A percentile compares a stretch with the other conserved stretches of the same genome.
phyloP scores from a whole-genome alignment of 2,797 vertebrate species.

The Myiothlypis chrysogaster region DNA sequence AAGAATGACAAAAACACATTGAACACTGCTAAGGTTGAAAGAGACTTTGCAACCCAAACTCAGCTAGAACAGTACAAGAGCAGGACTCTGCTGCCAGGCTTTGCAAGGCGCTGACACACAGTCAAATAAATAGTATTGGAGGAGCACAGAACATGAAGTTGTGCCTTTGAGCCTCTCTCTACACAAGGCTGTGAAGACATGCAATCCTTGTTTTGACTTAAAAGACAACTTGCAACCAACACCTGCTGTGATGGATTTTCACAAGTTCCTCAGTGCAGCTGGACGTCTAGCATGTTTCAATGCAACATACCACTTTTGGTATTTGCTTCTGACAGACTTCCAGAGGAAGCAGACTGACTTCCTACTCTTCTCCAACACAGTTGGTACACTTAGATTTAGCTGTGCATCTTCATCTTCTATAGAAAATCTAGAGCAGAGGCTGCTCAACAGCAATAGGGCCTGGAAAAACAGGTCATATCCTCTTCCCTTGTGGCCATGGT shows the following conservation, averaged over 20 bases:
- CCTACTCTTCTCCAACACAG: neutral
- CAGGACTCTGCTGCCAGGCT: neutral
- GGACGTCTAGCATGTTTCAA: neutral
- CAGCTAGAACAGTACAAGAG: neutral
- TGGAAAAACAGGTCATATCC: neutral
- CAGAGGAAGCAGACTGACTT: neutral
- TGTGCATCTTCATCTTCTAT: neutral
- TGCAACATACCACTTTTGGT: neutral
- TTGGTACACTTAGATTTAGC: neutral
- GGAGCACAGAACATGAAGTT: neutral
- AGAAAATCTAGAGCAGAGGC: neutral
- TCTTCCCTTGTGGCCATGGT: fast-evolving
- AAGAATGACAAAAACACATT: neutral
- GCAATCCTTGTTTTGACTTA: neutral
- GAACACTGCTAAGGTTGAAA: neutral
- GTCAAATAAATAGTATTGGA: neutral
- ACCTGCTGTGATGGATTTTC: conserved; percentile 4
- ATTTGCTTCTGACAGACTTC: neutral
- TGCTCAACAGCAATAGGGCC: neutral
- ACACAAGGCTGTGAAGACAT: neutral
- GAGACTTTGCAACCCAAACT: neutral
- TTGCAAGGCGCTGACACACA: neutral
- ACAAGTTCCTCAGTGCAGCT: neutral
- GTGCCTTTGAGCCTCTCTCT: neutral
- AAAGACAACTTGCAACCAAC: neutral